Base-by-base conservation (phyloP, 1,140 invertebrate species). In the Oryzaephilus surinamensis region DNA sequence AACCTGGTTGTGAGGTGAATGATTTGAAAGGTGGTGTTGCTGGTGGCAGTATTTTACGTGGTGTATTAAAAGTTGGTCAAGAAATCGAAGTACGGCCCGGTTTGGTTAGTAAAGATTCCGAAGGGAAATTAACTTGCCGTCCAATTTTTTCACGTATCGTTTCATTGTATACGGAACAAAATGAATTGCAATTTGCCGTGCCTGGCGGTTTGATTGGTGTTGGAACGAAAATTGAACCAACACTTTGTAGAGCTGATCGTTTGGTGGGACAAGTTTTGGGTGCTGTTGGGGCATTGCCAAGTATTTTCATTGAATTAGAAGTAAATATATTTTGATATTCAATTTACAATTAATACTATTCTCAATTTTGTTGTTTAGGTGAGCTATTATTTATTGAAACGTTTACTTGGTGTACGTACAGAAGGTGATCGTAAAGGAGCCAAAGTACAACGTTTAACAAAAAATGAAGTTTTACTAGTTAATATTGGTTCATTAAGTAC, bases 401-500 rank as follows among this genome's bases (percentile, higher is more conserved):
- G 97, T 51, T 70, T 99, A 29, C 71, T 99, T 2, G 97, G 97
- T 28, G 96, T 99, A 0, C 81, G 94, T 61, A 99, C 92, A 0
- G 96, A 99, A 66, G 96, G 94, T 10, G 96, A 98, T 56, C 98
- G 97, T 61, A 99, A 98, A 64, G 97, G 86, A 16, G 95, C 96
- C 2, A 97, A 92, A 68, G 93, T 96, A 13, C 74, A 92, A 62
- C 94, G 94, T 59, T 62, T 97, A 39, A 71, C 83, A 3, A 92
- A 82, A 59, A 81, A 77, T 51, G 93, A 97, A 64, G 74, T 97
- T 19, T 66, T 99, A 17, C 77, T 99, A 65, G 92, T 99, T 1
- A 99, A 99, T 66, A 99, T 99, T 63, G 97, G 97, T 6, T 99
- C 96, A 0, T 65, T 99, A 29, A 98, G 95, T 44, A 99, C 96